Conservation (phyloP, 2,113 vertebrate species). For the Carassius auratus region DNA sequence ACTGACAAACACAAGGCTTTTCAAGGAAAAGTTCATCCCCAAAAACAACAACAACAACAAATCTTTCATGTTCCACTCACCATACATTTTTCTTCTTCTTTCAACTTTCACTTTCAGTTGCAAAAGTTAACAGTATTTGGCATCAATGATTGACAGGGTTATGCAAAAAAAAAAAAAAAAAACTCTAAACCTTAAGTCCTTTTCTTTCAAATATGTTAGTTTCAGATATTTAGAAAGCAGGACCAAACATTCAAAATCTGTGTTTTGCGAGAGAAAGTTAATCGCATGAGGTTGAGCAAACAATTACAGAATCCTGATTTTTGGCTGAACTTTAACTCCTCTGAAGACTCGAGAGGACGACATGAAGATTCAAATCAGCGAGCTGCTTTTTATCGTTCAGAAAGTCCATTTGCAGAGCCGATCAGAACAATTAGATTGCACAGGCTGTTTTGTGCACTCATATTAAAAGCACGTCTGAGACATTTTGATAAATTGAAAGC, state of each 20-base stretch:
- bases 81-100: neutral
- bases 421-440: conserved; percentile 35
- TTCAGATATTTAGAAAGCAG: neutral
- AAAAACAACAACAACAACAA: neutral
- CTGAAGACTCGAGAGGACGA: neutral
- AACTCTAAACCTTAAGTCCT: no score
- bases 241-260: neutral
- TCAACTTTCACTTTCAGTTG: no score
- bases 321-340: neutral
- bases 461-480: conserved; percentile 54
- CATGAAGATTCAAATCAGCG: neutral
- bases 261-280: no score
- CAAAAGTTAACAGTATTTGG: no score
- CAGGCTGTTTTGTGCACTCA: conserved; percentile 35
- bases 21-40: no score
- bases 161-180: no score
- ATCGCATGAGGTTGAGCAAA: no score
- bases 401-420: conserved; percentile 15
- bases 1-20: conserved; percentile 48
- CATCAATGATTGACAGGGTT: no score
- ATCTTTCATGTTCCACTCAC: neutral
- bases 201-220: no score
- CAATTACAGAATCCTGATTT: neutral
- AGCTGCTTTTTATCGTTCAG: neutral
- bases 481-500: conserved; percentile 73